A percentile compares a stretch with the other conserved stretches of the same genome.
Evolutionary conservation across 2,888 invertebrate species (phyloP).

Genomic region (Xestobium rufovillosum): DNA sequence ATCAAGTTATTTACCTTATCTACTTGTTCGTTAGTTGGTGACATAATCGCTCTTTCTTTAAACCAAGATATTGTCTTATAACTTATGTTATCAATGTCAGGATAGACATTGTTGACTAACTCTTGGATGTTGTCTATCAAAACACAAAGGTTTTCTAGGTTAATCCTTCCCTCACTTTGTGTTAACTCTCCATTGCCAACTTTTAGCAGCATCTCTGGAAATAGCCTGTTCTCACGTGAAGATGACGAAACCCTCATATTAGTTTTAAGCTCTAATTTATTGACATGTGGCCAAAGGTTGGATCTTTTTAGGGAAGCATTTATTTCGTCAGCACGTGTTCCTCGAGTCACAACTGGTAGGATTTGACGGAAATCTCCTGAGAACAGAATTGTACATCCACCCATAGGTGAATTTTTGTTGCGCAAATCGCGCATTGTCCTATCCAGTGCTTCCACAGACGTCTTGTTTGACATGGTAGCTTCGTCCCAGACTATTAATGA

Average conservation of each 20-base stretch:
- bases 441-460: no score
- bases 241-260: no score
- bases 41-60: constrained; percentile 17
- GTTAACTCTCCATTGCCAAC: no score
- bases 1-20: constrained; percentile 19
- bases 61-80: constrained; percentile 17
- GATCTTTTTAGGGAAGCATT: constrained; percentile 15
- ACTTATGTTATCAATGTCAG: constrained; percentile 16
- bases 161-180: constrained; percentile 12
- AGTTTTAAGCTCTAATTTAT: no score
- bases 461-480: no score
- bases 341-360: constrained; percentile 14
- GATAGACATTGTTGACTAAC: constrained; percentile 16
- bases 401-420: no score
- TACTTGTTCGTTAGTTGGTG: constrained; percentile 17
- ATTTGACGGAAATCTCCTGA: constrained; percentile 17
- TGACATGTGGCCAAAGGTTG: no score
- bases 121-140: constrained; percentile 14
- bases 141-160: constrained; percentile 15
- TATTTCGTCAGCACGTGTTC: constrained; percentile 13
- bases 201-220: no score
- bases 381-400: constrained; percentile 10
- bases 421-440: no score
- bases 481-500: no score
- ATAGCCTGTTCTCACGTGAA: no score